phyloP scores from a whole-genome alignment of 1,140 invertebrate species.

The Mya arenaria region DNA sequence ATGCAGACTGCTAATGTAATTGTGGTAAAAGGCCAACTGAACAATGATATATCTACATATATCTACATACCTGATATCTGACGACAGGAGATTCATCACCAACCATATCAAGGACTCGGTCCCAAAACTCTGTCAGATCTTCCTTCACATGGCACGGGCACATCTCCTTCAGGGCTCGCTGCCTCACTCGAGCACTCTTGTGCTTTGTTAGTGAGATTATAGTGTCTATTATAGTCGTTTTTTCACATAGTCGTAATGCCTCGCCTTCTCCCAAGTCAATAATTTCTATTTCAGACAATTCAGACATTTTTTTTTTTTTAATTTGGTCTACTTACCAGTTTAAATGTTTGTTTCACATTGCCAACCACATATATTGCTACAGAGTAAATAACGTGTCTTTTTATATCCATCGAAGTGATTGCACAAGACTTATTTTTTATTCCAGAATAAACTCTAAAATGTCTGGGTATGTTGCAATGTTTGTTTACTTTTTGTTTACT shows the following conservation, averaged over 20 bases:
- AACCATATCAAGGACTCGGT: constrained; percentile 76
- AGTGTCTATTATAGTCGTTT: constrained; percentile 75
- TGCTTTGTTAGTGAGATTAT: constrained; percentile 77
- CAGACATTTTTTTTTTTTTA: constrained; percentile 29
- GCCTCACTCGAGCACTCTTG: constrained; percentile 70
- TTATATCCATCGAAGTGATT: no score
- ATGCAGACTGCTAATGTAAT: no score
- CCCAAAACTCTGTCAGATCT: constrained; percentile 77
- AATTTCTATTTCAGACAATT: constrained; percentile 37
- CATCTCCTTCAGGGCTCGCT: constrained; percentile 78
- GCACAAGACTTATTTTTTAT: no score
- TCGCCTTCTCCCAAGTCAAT: constrained; percentile 43
- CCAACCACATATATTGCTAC: no score
- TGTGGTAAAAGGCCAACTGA: no score
- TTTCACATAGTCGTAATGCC: constrained; percentile 70
- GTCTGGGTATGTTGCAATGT: no score
- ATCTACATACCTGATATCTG: constrained; percentile 63
- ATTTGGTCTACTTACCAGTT: no score
- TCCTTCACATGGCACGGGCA: constrained; percentile 78
- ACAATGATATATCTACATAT: no score
- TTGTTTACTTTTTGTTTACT: no score
- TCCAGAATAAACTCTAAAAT: no score
- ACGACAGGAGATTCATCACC: constrained; percentile 72
- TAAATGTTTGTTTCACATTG: no score
- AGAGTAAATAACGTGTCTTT: no score